Evolutionary conservation across 2,113 vertebrate species (phyloP).

Genomic region (Notarius quadriscutis): DNA sequence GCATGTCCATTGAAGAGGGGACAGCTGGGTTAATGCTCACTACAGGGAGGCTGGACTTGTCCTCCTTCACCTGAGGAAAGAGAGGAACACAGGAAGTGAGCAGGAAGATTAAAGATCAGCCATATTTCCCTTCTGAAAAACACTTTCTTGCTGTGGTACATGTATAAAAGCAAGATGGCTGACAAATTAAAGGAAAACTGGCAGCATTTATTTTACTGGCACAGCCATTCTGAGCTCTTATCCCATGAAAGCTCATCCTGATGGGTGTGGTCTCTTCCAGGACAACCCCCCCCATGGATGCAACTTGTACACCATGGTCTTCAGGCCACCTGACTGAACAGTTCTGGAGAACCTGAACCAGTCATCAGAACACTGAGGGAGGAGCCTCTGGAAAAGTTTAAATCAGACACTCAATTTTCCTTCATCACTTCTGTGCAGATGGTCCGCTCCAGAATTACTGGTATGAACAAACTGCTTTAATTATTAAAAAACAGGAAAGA

Average conservation of each 20-base stretch:
- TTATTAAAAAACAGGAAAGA: no score
- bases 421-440: not conserved
- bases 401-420: not conserved
- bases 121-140: no score
- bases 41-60: conserved; percentile 82
- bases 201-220: no score
- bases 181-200: not conserved
- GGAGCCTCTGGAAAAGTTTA: no score
- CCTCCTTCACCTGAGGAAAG: conserved; percentile 64
- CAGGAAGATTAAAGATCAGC: no score
- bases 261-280: not conserved
- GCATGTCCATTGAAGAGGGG: conserved; percentile 95
- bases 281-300: not conserved
- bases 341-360: no score
- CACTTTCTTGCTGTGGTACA: no score
- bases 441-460: not conserved
- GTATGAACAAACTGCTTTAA: not conserved
- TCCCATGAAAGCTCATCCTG: not conserved
- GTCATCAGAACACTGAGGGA: no score
- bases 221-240: not conserved
- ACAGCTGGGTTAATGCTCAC: conserved; percentile 80
- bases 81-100: not conserved
- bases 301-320: no score
- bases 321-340: no score
- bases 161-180: not conserved